phyloP scores from a whole-genome alignment of 2,113 vertebrate genomes.

The Irena cyanogastra region DNA sequence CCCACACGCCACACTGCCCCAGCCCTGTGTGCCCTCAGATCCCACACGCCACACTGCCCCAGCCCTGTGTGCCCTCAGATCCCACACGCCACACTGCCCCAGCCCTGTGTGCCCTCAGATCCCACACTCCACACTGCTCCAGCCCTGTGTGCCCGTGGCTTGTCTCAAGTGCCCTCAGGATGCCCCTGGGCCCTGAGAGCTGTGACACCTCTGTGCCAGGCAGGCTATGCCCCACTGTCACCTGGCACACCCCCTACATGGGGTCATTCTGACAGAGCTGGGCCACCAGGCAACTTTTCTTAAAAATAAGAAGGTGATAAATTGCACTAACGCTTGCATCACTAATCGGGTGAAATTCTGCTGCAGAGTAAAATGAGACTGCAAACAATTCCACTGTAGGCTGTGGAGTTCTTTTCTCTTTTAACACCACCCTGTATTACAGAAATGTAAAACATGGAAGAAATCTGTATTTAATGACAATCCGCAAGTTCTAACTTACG shows the following conservation, averaged over 20 bases:
- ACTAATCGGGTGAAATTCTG: background rate
- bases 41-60: too few relatives aligned
- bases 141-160: fast-evolving
- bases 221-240: fast-evolving
- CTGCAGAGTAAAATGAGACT: background rate
- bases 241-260: background rate
- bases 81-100: too few relatives aligned
- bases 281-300: fast-evolving
- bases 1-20: too few relatives aligned
- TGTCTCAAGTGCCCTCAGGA: too few relatives aligned
- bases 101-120: too few relatives aligned
- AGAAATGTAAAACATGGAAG: background rate
- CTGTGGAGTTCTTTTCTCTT: background rate
- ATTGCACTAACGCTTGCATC: background rate
- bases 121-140: too few relatives aligned
- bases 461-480: background rate
- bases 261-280: background rate
- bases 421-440: background rate
- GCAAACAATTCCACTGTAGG: background rate
- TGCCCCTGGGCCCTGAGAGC: background rate
- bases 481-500: background rate
- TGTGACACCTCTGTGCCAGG: background rate
- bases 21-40: too few relatives aligned
- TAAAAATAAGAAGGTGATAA: background rate
- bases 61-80: too few relatives aligned